Evolutionary conservation across 2,888 invertebrate genomes (phyloP).

Genomic region (Callyntrura guangdongensis): DNA sequence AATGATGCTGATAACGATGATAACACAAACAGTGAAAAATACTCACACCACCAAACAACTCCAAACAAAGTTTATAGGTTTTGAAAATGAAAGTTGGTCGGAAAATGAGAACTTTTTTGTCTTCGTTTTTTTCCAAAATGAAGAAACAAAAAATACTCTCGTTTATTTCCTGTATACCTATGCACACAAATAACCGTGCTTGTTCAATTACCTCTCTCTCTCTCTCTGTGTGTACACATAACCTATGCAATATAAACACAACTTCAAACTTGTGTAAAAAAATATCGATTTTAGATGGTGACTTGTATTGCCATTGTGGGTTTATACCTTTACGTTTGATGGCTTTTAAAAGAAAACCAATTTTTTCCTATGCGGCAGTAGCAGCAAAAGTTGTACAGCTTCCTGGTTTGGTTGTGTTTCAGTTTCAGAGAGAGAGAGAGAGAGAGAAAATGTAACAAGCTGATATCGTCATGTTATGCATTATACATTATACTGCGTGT

Average conservation of each 20-base stretch:
- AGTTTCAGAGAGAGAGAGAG: not conserved
- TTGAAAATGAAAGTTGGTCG: conserved; percentile 35
- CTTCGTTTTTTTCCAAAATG: conserved; percentile 4
- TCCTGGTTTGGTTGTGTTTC: conserved; percentile 6
- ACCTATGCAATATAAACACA: too few species aligned
- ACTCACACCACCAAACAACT: conserved; percentile 10
- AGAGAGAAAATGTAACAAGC: conserved; percentile 1
- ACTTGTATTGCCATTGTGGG: not conserved
- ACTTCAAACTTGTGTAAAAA: conserved; percentile 5
- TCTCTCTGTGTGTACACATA: not conserved
- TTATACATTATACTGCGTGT: conserved; percentile 54
- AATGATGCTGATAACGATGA: conserved; percentile 39
- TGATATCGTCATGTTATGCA: conserved; percentile 48
- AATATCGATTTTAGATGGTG: conserved; percentile 55
- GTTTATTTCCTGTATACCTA: conserved; percentile 5
- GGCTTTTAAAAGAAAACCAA: conserved; percentile 29
- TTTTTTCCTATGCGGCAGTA: not conserved
- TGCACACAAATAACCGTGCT: too few species aligned
- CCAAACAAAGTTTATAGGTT: conserved; percentile 49
- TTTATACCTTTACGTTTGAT: conserved; percentile 33
- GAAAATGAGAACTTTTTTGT: conserved; percentile 43
- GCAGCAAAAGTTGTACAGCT: not conserved
- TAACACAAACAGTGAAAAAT: conserved; percentile 53
- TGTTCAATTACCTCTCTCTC: not conserved
- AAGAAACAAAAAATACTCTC: conserved; percentile 40